Conservation (phyloP, 1,140 invertebrate species). For the Hypothenemus hampei region DNA sequence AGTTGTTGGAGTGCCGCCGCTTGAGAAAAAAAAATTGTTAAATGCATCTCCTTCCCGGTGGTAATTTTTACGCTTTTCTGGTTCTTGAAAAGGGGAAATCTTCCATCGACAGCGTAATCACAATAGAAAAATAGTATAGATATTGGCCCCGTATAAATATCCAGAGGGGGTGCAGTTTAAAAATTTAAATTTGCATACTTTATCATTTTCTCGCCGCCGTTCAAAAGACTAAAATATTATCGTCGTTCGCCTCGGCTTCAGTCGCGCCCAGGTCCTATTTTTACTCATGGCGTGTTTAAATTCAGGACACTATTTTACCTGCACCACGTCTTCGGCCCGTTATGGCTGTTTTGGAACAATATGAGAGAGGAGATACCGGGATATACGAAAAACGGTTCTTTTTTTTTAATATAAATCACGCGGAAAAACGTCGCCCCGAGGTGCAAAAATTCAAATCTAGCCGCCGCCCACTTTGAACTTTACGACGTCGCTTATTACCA, state of each 20-base stretch:
- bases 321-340: conserved; percentile 12
- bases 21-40: too few relatives aligned
- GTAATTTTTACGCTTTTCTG: too few relatives aligned
- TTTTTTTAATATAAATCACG: conserved; percentile 24
- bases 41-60: too few relatives aligned
- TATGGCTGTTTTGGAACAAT: conserved; percentile 26
- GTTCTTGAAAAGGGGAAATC: too few relatives aligned
- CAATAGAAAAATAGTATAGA: too few relatives aligned
- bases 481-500: too few relatives aligned
- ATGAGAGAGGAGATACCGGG: too few relatives aligned
- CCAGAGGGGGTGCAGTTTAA: background rate
- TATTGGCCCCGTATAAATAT: conserved; percentile 6
- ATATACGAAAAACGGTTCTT: conserved; percentile 5
- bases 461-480: too few relatives aligned
- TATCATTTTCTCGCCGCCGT: conserved; percentile 13
- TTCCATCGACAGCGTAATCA: too few relatives aligned
- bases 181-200: conserved; percentile 21
- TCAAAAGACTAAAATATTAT: conserved; percentile 21
- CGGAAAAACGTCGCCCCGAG: conserved; percentile 17
- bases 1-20: conserved; percentile 17
- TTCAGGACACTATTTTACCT: conserved; percentile 20
- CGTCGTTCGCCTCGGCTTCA: conserved; percentile 12
- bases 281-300: conserved; percentile 13
- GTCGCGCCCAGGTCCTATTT: conserved; percentile 13
- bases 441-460: conserved; percentile 20